Conservation (phyloP, 2,888 invertebrate species). For the Rotaria macrura region DNA sequence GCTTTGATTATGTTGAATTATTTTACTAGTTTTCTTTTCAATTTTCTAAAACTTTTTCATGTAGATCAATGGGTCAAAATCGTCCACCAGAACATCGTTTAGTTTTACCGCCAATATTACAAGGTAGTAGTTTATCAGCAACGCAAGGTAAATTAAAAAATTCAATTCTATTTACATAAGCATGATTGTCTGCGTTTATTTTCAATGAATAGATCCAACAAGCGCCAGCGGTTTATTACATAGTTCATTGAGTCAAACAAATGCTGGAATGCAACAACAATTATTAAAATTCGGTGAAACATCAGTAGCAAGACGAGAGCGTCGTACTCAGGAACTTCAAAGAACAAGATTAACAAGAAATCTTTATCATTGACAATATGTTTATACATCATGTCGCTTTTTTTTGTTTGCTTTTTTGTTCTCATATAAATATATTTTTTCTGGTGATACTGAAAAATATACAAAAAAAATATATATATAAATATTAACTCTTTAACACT, state of each 20-base stretch:
- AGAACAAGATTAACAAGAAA: slow-evolving; percentile 16
- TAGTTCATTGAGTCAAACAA: neutral
- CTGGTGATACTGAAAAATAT: neutral
- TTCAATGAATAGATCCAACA: neutral
- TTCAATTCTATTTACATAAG: neutral
- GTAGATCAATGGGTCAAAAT: neutral
- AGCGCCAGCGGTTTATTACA: neutral
- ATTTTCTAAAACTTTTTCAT: neutral
- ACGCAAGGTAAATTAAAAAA: neutral
- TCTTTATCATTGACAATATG: slow-evolving; percentile 19
- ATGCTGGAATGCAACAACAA: neutral
- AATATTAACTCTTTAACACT: neutral
- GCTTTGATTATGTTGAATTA: neutral
- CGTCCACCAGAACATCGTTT: neutral
- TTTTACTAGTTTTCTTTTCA: neutral
- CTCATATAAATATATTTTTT: neutral
- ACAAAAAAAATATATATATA: neutral
- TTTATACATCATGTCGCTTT: neutral
- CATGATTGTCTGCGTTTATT: neutral
- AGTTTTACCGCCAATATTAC: neutral
- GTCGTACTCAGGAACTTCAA: slow-evolving; percentile 18
- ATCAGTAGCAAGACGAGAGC: neutral
- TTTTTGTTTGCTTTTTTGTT: neutral
- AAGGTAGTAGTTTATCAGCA: neutral
- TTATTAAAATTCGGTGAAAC: neutral